Evolutionary conservation across 2,113 vertebrate species (phyloP), one percentile per base, ranked within the genome.

Genomic region (Eudyptes chrysolophus): DNA sequence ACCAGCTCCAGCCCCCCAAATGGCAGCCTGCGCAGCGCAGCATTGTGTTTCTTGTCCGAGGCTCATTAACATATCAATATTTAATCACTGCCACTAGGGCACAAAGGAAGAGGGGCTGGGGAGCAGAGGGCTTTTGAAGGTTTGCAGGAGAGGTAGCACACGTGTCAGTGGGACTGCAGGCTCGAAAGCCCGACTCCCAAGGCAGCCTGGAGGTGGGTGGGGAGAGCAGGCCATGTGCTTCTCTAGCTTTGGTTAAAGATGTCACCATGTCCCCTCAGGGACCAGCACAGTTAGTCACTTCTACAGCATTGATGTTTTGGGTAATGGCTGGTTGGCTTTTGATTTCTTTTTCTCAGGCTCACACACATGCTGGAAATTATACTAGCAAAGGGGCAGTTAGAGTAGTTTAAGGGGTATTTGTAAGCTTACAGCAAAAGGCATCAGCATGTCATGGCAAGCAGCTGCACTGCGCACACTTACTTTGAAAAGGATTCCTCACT

Each of bases 101-200:
- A 89, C 68, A 68, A 1, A 32, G 38, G 70, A 64, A 71, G 54
- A 94, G 24, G 22, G 44, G 3, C 14, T 1, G 7, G 8, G 75
- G 25, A 80, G 25, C 2, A 0, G 5, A 21, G 36, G 16, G 36
- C 22, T 76, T 55, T 14, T 0, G 0, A 69, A 84, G 7, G 38
- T 42, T 68, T 48, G 32, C 48, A 29, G 61, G 54, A 64, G 30
- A 71, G 48, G 46, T 42, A 84, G 48, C 52, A 36, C 42, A 27
- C 1, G 1, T 34, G 25, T 13, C n/a, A 8, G 16, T 7, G 18
- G 42, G 44, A 48, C 49, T 13, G 6, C 65, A 65, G 54, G 49
- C 18, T 82, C 2, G 6, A 49, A 68, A 74, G 26, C 24, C 69
- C 29, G 16, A 11, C 29, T 32, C 61, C 42, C 30, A 12, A 2